Conservation (phyloP, 2,113 vertebrate genomes). For the Cheilinus undulatus region DNA sequence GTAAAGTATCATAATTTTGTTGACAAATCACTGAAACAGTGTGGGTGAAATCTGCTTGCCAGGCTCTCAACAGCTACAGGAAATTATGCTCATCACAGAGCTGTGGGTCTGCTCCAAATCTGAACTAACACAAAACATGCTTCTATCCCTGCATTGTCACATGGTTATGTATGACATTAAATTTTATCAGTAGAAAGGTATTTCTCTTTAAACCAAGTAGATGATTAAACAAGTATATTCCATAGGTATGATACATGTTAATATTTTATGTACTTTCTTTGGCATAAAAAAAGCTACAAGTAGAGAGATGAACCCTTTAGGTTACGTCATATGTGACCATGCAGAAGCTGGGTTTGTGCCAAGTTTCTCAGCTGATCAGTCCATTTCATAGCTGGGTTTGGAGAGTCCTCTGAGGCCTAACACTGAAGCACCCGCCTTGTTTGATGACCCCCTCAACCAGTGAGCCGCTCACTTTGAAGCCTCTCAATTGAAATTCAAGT, state of each 20-base stretch:
- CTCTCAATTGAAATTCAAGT: conserved; percentile 82
- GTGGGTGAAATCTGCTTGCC: background rate
- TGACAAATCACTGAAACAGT: conserved; percentile 8
- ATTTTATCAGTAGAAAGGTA: no score
- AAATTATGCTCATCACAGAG: background rate
- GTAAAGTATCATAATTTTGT: conserved; percentile 4
- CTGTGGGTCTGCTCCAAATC: background rate
- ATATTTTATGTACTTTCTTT: no score
- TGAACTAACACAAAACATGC: no score
- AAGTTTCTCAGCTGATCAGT: conserved; percentile 27
- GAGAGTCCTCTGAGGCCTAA: conserved; percentile 44
- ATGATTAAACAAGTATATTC: no score
- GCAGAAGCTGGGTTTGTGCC: conserved; percentile 3
- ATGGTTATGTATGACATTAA: no score
- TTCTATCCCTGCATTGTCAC: no score
- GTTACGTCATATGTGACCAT: background rate
- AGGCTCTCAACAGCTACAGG: background rate
- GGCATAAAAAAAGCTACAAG: no score
- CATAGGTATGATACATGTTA: no score
- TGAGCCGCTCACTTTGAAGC: conserved; percentile 83
- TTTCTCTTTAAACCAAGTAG: no score
- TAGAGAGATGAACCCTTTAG: background rate
- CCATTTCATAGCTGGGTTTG: conserved; percentile 18
- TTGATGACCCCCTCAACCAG: conserved; percentile 67
- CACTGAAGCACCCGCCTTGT: conserved; percentile 47